phyloP scores from a whole-genome alignment of 30 jellyfish, hydroid and myxozoan genomes.

The Pelagia noctiluca region DNA sequence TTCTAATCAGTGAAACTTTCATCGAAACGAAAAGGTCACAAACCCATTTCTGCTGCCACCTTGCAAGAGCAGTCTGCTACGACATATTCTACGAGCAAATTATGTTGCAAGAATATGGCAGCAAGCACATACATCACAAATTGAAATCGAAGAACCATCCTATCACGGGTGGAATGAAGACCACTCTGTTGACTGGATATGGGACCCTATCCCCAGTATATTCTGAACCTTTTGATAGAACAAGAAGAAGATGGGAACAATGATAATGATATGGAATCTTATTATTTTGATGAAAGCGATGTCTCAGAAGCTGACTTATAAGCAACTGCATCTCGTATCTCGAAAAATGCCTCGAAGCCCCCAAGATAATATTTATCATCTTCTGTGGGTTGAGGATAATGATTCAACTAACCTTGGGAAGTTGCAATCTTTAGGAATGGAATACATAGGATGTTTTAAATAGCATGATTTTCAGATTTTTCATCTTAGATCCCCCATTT shows the following conservation, averaged over 20 bases:
- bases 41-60: constrained; percentile 35
- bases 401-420: neutral
- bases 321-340: neutral
- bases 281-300: neutral
- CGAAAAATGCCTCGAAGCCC: neutral
- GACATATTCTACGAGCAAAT: constrained; percentile 32
- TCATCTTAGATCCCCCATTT: neutral
- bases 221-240: neutral
- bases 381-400: constrained; percentile 2
- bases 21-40: constrained; percentile 11
- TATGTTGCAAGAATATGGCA: constrained; percentile 31
- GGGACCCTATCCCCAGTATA: constrained; percentile 2
- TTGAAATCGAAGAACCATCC: constrained; percentile 1
- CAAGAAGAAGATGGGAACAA: constrained; percentile 1
- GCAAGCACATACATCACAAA: constrained; percentile 15
- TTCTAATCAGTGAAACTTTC: neutral
- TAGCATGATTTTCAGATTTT: neutral
- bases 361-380: neutral
- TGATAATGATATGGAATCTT: neutral
- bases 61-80: constrained; percentile 35
- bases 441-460: neutral
- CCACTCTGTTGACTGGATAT: constrained; percentile 3
- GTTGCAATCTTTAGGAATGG: neutral
- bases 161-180: neutral
- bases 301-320: neutral